Base-by-base conservation (phyloP, 2,888 invertebrate species). In the Daptonema setosum region DNA sequence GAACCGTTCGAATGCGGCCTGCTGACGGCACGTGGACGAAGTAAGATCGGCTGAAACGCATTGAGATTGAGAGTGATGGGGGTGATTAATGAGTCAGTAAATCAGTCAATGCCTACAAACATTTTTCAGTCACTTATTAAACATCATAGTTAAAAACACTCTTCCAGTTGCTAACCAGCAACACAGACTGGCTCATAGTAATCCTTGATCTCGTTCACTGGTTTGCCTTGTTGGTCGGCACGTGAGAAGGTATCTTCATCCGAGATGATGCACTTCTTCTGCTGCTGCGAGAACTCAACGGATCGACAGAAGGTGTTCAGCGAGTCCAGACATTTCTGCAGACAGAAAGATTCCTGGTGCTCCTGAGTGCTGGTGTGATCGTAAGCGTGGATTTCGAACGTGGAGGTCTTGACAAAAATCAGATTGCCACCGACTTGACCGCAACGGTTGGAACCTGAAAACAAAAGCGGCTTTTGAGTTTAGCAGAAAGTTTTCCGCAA, bases 131-230 rank as follows among this genome's bases (percentile, higher is more conserved):
- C n/a, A n/a, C n/a, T n/a, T n/a, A n/a, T n/a, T n/a, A n/a, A n/a
- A n/a, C n/a, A n/a, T n/a, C n/a, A n/a, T n/a, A n/a, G n/a, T n/a
- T n/a, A n/a, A n/a, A n/a, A n/a, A n/a, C n/a, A n/a, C n/a, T n/a
- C n/a, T n/a, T n/a, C n/a, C n/a, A n/a, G n/a, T n/a, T n/a, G n/a
- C 62, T 56, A 57, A 68, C 67, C 66, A 25, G 68, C 67, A 22
- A 69, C 69, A 55, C 69, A 69, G 60, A 69, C 65, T 26, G 69
- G 69, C 60, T 69, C 69, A 59, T 69, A 69, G 61, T 69, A 69
- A 59, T 69, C 68, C 60, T 69, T 69, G 59, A 61, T 63, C 54
- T 65, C 64, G 53, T 64, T n/a, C 29, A 54, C 54, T 22, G 59
- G 59, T 41, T 50, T 64, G 47, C 68, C 69, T 58, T 69, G 69